phyloP scores from a whole-genome alignment of 2,888 invertebrate genomes.

The Agrochola circellaris region DNA sequence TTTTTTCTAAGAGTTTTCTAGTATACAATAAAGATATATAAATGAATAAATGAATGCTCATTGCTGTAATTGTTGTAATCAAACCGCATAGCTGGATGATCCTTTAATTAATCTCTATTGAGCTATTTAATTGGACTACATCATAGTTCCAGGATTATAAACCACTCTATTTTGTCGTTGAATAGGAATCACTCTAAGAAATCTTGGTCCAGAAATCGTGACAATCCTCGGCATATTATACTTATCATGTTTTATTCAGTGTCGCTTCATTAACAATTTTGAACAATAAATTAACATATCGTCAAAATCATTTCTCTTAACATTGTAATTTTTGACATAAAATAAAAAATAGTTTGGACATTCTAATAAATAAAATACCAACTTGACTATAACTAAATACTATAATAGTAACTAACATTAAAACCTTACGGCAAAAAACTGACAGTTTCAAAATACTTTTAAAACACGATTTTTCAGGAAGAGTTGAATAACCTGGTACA shows the following conservation, averaged over 20 bases:
- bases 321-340: neutral
- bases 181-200: neutral
- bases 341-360: no score
- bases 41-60: neutral
- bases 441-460: neutral
- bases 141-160: neutral
- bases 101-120: slow-evolving; percentile 19
- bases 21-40: no score
- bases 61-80: slow-evolving; percentile 9
- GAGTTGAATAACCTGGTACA: neutral
- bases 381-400: no score
- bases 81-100: neutral
- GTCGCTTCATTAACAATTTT: neutral
- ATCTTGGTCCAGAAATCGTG: neutral
- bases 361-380: neutral
- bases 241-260: neutral
- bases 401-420: no score
- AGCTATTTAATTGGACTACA: slow-evolving; percentile 21
- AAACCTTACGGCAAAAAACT: neutral
- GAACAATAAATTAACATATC: neutral
- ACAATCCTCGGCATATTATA: no score
- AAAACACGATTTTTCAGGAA: neutral
- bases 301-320: neutral
- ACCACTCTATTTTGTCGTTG: neutral
- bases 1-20: no score